Conservation (phyloP, 2,113 vertebrate species). For the Grus americana region DNA sequence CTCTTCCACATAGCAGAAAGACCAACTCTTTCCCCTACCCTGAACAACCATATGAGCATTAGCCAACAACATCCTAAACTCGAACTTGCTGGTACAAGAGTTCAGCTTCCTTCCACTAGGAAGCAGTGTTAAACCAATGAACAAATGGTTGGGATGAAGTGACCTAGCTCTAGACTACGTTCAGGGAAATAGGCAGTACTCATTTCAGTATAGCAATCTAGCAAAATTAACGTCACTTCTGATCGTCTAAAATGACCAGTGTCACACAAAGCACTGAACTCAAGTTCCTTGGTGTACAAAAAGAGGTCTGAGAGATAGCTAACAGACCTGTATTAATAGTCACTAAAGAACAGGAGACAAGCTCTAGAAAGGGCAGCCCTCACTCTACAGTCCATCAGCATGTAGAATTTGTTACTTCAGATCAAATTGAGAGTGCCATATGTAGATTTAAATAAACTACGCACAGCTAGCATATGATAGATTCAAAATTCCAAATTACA, state of each 20-base stretch:
- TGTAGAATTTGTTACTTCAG: neutral
- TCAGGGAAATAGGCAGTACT: accelerated
- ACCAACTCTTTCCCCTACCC: neutral
- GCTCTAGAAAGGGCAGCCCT: neutral
- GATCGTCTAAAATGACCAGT: neutral
- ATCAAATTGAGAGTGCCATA: neutral
- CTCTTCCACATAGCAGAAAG: neutral
- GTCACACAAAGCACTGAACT: neutral
- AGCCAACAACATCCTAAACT: neutral
- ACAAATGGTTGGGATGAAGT: neutral
- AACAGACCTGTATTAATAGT: neutral
- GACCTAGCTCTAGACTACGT: neutral
- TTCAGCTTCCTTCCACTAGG: neutral
- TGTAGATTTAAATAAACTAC: neutral
- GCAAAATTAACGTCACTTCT: neutral
- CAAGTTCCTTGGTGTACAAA: neutral
- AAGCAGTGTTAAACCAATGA: neutral
- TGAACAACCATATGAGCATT: accelerated
- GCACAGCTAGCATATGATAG: neutral
- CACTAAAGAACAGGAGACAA: accelerated
- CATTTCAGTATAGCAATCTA: neutral
- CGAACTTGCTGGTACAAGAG: neutral
- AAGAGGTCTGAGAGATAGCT: neutral
- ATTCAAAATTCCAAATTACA: neutral
- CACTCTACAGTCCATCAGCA: neutral